Evolutionary conservation across 2,888 invertebrate genomes (phyloP), one percentile per base, ranked within the genome.

Genomic region (Nomada goodeniana): DNA sequence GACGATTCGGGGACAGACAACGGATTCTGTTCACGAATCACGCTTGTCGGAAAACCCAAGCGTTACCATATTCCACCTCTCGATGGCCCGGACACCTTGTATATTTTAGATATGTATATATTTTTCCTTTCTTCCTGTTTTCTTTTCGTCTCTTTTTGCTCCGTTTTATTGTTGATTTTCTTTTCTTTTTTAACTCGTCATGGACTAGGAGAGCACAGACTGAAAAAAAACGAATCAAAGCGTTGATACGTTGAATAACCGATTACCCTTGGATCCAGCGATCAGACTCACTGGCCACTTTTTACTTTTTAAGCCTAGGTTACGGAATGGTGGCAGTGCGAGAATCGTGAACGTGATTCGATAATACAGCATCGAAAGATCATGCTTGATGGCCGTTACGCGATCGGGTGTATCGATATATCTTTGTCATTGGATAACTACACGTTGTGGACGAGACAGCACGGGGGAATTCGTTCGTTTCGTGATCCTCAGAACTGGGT

Each of bases 191-290:
- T 78, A 87, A 82, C 81, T 82, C 80, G 89, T 88, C 90, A 88
- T 87, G 91, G 91, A 91, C 91, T 90, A 91, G 92, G 92, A 93
- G 93, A 93, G 92, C 91, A 93, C 91, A 93, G 93, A 93, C 93
- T 93, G 93, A 93, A 36, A 36, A 36, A 90, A 90, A 85, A 91
- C 88, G 88, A 92, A 92, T 93, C 92, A 91, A 92, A 92, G 90
- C 91, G 91, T 92, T 90, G 87, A 88, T 82, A 80, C 87, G 86
- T 88, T 80, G 87, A 76, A 60, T 60, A 52, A 85, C 88, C 88
- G 87, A 89, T 90, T 89, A 23, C 85, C 89, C 86, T 87, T 86
- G 61, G 53, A 74, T 71, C 84, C 86, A 83, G 88, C 80, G 86
- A 76, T 60, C 80, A 76, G 72, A 52, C 57, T 73, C 76, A 81